These are phyloP conservation scores for Serrognathus titanus DNA, from an alignment of 2,888 invertebrate genomes.

Conservation along the genomic window DNA sequence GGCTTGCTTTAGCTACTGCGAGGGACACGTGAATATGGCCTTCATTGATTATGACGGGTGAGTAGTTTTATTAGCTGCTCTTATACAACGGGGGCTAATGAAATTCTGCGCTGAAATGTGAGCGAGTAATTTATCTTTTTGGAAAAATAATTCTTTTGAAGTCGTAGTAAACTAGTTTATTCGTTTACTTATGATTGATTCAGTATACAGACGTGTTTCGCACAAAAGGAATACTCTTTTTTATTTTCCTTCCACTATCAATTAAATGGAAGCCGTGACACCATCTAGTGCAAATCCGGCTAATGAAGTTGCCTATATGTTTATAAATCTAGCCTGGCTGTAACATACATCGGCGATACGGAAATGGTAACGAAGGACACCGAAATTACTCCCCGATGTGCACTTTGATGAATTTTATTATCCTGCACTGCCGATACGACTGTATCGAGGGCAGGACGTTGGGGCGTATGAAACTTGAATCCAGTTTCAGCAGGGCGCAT, in stretches of 20 bases:
- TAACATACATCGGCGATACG: too few species aligned
- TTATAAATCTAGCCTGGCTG: too few species aligned
- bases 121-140: too few species aligned
- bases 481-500: too few species aligned
- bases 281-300: not conserved
- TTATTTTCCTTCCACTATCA: too few species aligned
- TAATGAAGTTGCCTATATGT: too few species aligned
- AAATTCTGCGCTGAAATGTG: not conserved
- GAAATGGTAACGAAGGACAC: slow-evolving; percentile 3
- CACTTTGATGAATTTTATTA: slow-evolving; percentile 31
- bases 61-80: slow-evolving; percentile 22
- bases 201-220: too few species aligned
- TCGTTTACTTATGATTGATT: too few species aligned
- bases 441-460: slow-evolving; percentile 1
- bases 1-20: slow-evolving; percentile 34
- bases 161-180: too few species aligned
- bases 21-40: slow-evolving; percentile 42
- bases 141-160: too few species aligned
- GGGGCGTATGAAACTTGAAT: too few species aligned
- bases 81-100: not conserved
- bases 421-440: slow-evolving; percentile 14
- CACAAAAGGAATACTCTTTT: too few species aligned
- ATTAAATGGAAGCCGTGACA: not conserved
- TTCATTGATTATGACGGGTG: slow-evolving; percentile 43
- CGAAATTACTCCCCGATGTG: slow-evolving; percentile 28